phyloP scores from a whole-genome alignment of 2,797 vertebrate species.

The Pangasius mekongensis region DNA sequence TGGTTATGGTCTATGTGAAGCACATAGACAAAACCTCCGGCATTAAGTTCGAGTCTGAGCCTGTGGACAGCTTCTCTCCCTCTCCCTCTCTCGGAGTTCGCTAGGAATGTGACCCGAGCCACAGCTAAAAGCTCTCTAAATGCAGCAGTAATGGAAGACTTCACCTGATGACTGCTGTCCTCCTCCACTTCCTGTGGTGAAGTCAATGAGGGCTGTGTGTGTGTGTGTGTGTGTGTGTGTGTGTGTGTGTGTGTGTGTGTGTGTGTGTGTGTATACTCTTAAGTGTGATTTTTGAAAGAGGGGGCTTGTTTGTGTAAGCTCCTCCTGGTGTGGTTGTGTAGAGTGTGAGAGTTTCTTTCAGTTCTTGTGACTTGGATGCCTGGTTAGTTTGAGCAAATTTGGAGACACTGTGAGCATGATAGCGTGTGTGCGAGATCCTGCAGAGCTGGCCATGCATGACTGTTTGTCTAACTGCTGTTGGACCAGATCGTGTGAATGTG shows the following conservation, averaged over 20 bases:
- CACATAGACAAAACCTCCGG: slow-evolving; percentile 48
- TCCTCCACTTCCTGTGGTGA: slow-evolving; percentile 37
- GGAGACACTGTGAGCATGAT: slow-evolving; percentile 25
- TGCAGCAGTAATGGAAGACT: slow-evolving; percentile 33
- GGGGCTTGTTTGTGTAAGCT: slow-evolving; percentile 39
- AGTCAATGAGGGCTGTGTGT: slow-evolving; percentile 51
- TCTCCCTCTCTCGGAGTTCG: slow-evolving; percentile 54
- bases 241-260: not conserved
- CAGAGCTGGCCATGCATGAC: slow-evolving; percentile 35
- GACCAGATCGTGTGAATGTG: slow-evolving; percentile 31
- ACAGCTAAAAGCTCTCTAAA: slow-evolving; percentile 33
- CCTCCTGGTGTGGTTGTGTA: slow-evolving; percentile 28
- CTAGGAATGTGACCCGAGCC: slow-evolving; percentile 46
- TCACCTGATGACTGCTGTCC: slow-evolving; percentile 34
- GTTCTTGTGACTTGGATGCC: slow-evolving; percentile 14
- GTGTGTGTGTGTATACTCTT: not conserved
- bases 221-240: slow-evolving; percentile 28
- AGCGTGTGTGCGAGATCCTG: slow-evolving; percentile 19
- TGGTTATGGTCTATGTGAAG: slow-evolving; percentile 35
- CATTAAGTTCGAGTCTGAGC: slow-evolving; percentile 54
- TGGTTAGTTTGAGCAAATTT: slow-evolving; percentile 4
- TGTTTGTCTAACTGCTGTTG: slow-evolving; percentile 42
- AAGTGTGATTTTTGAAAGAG: slow-evolving; percentile 20
- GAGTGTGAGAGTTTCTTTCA: slow-evolving; percentile 31
- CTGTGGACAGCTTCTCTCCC: slow-evolving; percentile 37